A percentile compares a stretch with the other conserved stretches of the same genome.
Evolutionary conservation across 2,113 vertebrate species (phyloP).

Genomic region (Mirza zaza): DNA sequence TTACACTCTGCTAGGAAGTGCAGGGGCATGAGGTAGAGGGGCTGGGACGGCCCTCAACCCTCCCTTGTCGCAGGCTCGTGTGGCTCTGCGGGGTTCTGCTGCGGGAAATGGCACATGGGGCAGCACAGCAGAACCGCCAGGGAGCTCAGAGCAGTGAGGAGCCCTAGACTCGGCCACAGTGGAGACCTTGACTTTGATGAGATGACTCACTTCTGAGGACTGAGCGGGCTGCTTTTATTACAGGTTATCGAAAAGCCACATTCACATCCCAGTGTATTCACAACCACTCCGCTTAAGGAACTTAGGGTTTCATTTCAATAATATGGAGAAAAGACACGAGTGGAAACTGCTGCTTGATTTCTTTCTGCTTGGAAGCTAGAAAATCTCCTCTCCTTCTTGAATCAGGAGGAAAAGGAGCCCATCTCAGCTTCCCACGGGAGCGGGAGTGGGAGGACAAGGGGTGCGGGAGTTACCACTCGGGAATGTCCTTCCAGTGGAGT

Average conservation of each 20-base stretch:
- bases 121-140: too few species aligned
- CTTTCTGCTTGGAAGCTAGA: neutral
- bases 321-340: neutral
- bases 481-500: neutral
- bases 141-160: neutral
- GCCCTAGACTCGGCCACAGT: fast-evolving
- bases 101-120: neutral
- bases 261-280: neutral
- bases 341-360: neutral
- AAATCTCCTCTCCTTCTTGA: neutral
- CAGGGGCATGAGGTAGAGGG: neutral
- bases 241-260: neutral
- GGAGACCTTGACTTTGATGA: neutral
- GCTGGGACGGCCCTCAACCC: neutral
- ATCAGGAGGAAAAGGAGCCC: neutral
- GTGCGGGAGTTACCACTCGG: neutral
- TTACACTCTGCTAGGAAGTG: neutral
- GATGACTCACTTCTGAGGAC: neutral
- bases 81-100: neutral
- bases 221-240: neutral
- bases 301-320: neutral
- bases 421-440: neutral
- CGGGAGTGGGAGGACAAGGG: neutral
- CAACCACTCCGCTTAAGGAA: neutral
- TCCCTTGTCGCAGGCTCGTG: neutral